Evolutionary conservation across 2,113 vertebrate genomes (phyloP), one percentile per base, ranked within the genome.

Genomic region (Ptilonorhynchus violaceus): DNA sequence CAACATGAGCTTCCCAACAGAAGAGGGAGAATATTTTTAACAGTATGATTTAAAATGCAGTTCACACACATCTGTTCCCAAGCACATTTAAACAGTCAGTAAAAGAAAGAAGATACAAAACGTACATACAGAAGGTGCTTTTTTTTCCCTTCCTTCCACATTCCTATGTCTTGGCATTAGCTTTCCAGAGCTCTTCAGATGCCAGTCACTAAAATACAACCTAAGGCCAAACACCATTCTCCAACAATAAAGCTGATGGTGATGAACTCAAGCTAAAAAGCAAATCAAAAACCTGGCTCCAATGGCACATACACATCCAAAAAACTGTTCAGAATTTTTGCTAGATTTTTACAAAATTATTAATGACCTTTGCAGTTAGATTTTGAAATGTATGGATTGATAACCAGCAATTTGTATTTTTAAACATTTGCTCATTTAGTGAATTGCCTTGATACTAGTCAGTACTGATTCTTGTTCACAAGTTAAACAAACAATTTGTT

Each of bases 1-100:
- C 84, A 95, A 98, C 84, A 95, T 96, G 85, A 97, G 88, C 95
- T 98, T 98, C 98, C 98, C 98, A 98, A 97, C 97, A 98, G 97
- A 98, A 98, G 91, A 98, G 98, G 97, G 92, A 98, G 97, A 97
- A 98, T 98, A 98, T 97, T 97, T 96, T 87, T 81, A 97, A 98
- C 90, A 94, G 94, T 92, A 81, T 97, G 97, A 94, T 96, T 98
- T 95, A 96, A 98, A 98, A 98, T 94, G 96, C 96, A 96, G 88
- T 89, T 96, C 97, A 90, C 89, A 90, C 89, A 94, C 92, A 91
- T 85, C 96, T 97, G 96, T 96, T 97, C 94, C 97, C 97, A 97
- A 97, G 89, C 78, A 97, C 96, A 97, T 98, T 98, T 98, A 98
- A 98, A 98, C 81, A 97, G 96, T 97, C 96, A 97, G 92, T 97